Percentiles rank a stretch among this genome's conserved stretches.
Conservation (phyloP, 1,140 invertebrate genomes). For the Lerema accius region DNA sequence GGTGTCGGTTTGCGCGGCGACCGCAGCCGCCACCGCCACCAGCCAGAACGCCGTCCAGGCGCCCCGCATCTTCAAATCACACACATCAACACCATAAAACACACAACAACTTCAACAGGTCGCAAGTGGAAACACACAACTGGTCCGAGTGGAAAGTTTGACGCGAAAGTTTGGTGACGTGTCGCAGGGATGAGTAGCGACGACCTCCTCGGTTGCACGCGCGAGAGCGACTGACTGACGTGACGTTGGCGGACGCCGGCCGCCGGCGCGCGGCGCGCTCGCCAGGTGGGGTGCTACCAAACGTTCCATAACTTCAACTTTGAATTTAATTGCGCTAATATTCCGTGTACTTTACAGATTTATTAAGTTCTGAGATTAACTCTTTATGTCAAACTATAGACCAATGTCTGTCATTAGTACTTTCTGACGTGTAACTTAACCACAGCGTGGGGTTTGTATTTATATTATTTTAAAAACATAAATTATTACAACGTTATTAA, state of each 20-base stretch:
- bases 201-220: slow-evolving; percentile 42
- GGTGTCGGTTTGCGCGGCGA: slow-evolving; percentile 61
- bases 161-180: slow-evolving; percentile 63
- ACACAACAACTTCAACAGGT: slow-evolving; percentile 54
- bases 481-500: too few species aligned
- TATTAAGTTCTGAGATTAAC: not conserved
- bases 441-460: too few species aligned
- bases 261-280: slow-evolving; percentile 31
- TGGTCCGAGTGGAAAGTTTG: slow-evolving; percentile 35
- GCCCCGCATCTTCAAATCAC: slow-evolving; percentile 71
- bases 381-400: too few species aligned
- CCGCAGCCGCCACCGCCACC: slow-evolving; percentile 56
- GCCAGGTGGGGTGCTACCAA: slow-evolving; percentile 42
- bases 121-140: slow-evolving; percentile 28
- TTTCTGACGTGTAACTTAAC: too few species aligned
- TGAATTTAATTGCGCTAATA: slow-evolving; percentile 7
- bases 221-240: slow-evolving; percentile 58
- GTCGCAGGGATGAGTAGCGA: slow-evolving; percentile 41
- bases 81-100: slow-evolving; percentile 72
- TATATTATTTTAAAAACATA: too few species aligned
- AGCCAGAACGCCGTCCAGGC: slow-evolving; percentile 74
- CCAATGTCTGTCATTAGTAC: too few species aligned
- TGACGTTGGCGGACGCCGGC: too few species aligned
- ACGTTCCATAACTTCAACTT: slow-evolving; percentile 16
- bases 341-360: not conserved